Conservation (phyloP, 2,797 vertebrate species). For the Dallia pectoralis region DNA sequence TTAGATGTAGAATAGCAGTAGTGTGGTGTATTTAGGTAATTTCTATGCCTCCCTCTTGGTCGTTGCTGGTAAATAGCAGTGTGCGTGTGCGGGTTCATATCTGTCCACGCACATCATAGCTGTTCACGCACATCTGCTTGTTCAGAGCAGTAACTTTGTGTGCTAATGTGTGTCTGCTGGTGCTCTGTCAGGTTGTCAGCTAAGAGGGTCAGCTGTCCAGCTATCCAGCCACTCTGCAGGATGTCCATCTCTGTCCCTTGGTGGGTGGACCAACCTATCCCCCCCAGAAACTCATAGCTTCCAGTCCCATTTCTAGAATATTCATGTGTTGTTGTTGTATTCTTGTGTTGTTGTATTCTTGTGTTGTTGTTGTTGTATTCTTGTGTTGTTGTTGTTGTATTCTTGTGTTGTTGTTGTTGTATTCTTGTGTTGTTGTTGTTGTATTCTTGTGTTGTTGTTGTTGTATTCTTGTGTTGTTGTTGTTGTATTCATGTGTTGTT, state of each 20-base stretch:
- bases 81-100: not conserved
- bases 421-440: too few relatives aligned
- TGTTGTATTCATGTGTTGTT: not conserved
- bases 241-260: slow-evolving; percentile 71
- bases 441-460: too few relatives aligned
- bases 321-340: not conserved
- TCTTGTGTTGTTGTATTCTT: too few relatives aligned
- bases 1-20: not conserved
- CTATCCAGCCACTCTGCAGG: slow-evolving; percentile 64
- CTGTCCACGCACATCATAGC: too few relatives aligned
- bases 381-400: not conserved
- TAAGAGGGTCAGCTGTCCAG: slow-evolving; percentile 73
- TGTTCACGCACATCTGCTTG: not conserved
- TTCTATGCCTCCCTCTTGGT: too few relatives aligned
- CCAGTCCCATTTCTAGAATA: slow-evolving; percentile 21
- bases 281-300: too few relatives aligned
- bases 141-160: slow-evolving; percentile 25
- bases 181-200: slow-evolving; percentile 63
- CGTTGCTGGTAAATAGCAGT: not conserved
- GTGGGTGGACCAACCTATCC: slow-evolving; percentile 65
- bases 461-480: too few relatives aligned
- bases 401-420: too few relatives aligned
- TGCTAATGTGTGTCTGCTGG: slow-evolving; percentile 52
- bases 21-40: not conserved
- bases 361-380: too few relatives aligned